phyloP scores from a whole-genome alignment of 2,888 invertebrate species.

The Polyommatus icarus region DNA sequence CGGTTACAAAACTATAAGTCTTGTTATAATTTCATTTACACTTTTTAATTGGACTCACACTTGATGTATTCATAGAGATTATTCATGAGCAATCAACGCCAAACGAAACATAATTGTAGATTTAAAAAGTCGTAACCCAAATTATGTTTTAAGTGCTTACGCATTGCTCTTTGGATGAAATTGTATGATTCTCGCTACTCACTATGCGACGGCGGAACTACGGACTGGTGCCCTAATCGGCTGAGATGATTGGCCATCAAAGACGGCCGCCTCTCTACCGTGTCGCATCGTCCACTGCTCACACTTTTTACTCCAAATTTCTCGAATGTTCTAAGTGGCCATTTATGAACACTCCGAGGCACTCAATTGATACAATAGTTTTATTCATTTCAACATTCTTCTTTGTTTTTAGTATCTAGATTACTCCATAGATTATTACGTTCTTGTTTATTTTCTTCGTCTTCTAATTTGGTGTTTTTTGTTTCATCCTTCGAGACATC shows the following conservation, averaged over 20 bases:
- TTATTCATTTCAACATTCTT: neutral
- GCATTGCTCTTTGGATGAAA: neutral
- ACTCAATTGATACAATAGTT: neutral
- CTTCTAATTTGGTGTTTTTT: too few species aligned
- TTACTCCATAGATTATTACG: too few species aligned
- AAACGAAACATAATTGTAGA: constrained; percentile 12
- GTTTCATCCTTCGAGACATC: too few species aligned
- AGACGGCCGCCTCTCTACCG: neutral
- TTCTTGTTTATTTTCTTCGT: too few species aligned
- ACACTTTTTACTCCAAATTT: neutral
- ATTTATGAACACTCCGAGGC: neutral
- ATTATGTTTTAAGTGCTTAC: neutral
- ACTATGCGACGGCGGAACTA: neutral
- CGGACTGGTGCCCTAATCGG: neutral
- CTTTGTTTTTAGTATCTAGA: neutral
- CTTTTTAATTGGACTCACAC: constrained; percentile 25
- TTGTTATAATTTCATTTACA: constrained; percentile 30
- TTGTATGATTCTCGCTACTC: neutral
- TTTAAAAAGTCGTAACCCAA: constrained; percentile 2
- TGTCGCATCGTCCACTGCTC: neutral
- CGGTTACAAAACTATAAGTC: constrained; percentile 23
- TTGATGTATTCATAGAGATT: constrained; percentile 23
- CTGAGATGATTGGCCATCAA: constrained; percentile 6
- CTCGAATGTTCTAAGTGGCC: neutral
- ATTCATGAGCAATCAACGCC: constrained; percentile 27